phyloP scores from a whole-genome alignment of 2,888 invertebrate species.

The Apomyelois bistriatella region DNA sequence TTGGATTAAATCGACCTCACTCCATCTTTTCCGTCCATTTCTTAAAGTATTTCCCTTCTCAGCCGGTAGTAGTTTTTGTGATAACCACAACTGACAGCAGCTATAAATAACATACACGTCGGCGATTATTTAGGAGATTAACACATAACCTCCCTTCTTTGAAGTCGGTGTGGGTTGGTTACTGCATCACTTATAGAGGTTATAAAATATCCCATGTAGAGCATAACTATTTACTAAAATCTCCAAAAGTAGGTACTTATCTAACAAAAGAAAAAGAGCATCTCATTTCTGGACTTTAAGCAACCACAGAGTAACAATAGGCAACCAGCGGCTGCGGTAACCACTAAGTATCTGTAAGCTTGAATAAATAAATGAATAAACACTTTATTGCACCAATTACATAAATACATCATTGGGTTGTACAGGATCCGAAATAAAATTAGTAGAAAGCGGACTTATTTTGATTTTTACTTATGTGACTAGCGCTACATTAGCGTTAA shows the following conservation, averaged over 20 bases:
- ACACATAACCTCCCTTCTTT: slow-evolving; percentile 13
- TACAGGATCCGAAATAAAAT: no score
- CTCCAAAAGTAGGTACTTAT: not conserved
- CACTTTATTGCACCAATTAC: no score
- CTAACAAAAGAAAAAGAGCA: no score
- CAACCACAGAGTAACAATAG: no score
- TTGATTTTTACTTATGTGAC: no score
- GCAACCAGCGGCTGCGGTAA: no score
- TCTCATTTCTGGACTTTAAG: no score
- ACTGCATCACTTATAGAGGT: not conserved
- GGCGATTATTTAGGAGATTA: slow-evolving; percentile 16
- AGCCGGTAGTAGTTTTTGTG: slow-evolving; percentile 5
- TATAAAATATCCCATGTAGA: not conserved
- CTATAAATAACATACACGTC: slow-evolving; percentile 15
- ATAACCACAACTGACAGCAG: slow-evolving; percentile 7
- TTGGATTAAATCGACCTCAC: not conserved
- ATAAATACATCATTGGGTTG: no score
- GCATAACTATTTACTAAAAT: not conserved
- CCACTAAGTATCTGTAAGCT: no score
- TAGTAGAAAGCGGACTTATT: no score
- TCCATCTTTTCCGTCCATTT: not conserved
- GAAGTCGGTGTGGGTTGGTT: slow-evolving; percentile 12
- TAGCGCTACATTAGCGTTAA: no score
- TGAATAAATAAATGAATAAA: no score
- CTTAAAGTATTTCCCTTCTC: not conserved